phyloP scores from a whole-genome alignment of 2,888 invertebrate species.

The Cataglyphis albicans region DNA sequence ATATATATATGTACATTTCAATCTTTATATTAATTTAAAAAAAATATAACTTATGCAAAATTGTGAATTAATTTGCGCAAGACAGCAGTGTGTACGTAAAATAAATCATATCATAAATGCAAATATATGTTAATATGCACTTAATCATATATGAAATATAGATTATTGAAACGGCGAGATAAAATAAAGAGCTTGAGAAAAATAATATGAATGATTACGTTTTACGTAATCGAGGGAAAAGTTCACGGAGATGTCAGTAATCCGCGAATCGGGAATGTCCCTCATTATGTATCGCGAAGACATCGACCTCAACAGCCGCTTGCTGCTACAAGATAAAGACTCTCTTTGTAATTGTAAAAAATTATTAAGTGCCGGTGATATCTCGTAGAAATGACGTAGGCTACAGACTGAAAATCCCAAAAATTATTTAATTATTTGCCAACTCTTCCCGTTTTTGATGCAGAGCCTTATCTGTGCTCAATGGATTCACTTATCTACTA shows the following conservation, averaged over 20 bases:
- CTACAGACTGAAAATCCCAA: not conserved
- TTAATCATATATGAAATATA: not conserved
- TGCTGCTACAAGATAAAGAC: not conserved
- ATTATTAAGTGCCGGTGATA: not conserved
- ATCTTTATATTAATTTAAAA: not conserved
- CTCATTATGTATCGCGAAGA: not conserved
- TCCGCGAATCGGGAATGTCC: not conserved
- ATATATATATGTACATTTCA: not conserved
- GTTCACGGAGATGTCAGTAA: conserved; percentile 9
- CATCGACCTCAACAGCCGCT: not conserved
- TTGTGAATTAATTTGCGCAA: not conserved
- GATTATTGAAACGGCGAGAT: conserved; percentile 1
- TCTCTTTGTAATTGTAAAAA: not conserved
- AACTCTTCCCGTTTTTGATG: not conserved
- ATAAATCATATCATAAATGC: not conserved
- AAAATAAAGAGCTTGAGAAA: conserved; percentile 3
- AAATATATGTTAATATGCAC: not conserved
- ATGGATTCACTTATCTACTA: not conserved
- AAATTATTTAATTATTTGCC: not conserved
- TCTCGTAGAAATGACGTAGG: not conserved
- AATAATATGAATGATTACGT: conserved; percentile 10
- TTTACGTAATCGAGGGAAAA: not conserved
- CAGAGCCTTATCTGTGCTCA: not conserved
- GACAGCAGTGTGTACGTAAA: not conserved
- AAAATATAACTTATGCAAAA: not conserved